phyloP scores from a whole-genome alignment of 2,888 invertebrate species.

The Trilocha varians region DNA sequence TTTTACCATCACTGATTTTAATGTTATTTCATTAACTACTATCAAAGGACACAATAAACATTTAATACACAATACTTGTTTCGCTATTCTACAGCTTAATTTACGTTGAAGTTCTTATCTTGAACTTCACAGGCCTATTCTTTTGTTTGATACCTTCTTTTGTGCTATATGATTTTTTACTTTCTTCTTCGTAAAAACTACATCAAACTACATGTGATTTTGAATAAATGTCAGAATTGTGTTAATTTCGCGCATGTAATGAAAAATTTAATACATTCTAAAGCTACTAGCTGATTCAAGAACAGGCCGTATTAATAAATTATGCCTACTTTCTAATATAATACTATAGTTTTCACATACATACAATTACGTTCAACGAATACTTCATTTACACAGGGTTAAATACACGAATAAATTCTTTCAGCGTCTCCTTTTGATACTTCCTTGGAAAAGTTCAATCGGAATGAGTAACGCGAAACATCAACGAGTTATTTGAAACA shows the following conservation, averaged over 20 bases:
- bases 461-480: not conserved
- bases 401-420: not conserved
- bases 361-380: not conserved
- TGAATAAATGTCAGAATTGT: too few species aligned
- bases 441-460: not conserved
- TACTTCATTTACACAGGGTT: not conserved
- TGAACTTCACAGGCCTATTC: not conserved
- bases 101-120: not conserved
- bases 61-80: not conserved
- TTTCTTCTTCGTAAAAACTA: too few species aligned
- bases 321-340: not conserved
- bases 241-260: too few species aligned
- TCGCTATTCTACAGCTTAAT: not conserved
- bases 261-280: not conserved
- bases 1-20: not conserved
- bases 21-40: not conserved
- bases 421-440: not conserved
- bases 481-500: not conserved
- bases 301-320: not conserved
- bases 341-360: not conserved
- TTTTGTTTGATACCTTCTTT: not conserved
- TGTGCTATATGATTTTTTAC: not conserved
- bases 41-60: too few species aligned
- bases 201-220: too few species aligned
- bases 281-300: not conserved